These are phyloP conservation scores for Ctena decussata DNA, from an alignment of 2,888 invertebrate genomes.

Conservation along the genomic window DNA sequence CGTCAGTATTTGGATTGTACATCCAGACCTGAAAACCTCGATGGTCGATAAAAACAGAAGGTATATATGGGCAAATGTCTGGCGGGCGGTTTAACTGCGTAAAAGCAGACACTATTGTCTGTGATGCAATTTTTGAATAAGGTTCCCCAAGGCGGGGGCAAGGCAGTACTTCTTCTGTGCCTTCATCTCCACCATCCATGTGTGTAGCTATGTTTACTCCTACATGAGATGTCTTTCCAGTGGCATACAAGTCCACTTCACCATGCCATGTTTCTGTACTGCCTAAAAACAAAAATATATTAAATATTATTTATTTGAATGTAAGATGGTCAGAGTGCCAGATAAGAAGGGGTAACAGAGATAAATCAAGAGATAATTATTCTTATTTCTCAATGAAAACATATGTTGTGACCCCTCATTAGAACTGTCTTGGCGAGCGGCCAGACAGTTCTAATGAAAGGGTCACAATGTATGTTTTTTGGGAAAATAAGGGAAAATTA, in stretches of 20 bases:
- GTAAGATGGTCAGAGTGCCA: too few species aligned
- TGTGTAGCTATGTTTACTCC: background rate
- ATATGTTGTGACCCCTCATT: too few species aligned
- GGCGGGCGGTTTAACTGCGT: background rate
- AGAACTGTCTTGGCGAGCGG: too few species aligned
- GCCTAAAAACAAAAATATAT: background rate
- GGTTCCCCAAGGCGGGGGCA: background rate
- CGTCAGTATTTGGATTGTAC: background rate
- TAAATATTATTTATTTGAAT: too few species aligned
- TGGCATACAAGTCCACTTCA: background rate
- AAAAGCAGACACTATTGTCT: background rate
- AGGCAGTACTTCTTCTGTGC: background rate
- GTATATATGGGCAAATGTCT: background rate
- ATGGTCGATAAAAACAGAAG: background rate
- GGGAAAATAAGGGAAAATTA: too few species aligned
- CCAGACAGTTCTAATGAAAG: too few species aligned
- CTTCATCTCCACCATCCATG: background rate
- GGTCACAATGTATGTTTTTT: too few species aligned
- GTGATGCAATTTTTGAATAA: background rate
- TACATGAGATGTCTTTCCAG: background rate
- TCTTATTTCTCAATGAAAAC: too few species aligned
- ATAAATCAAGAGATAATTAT: too few species aligned
- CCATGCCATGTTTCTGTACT: background rate
- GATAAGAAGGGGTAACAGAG: too few species aligned
- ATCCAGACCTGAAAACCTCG: background rate